Percentiles rank a stretch among this genome's conserved stretches.
phyloP scores from a whole-genome alignment of 2,888 invertebrate genomes.

The Dryobota labecula region DNA sequence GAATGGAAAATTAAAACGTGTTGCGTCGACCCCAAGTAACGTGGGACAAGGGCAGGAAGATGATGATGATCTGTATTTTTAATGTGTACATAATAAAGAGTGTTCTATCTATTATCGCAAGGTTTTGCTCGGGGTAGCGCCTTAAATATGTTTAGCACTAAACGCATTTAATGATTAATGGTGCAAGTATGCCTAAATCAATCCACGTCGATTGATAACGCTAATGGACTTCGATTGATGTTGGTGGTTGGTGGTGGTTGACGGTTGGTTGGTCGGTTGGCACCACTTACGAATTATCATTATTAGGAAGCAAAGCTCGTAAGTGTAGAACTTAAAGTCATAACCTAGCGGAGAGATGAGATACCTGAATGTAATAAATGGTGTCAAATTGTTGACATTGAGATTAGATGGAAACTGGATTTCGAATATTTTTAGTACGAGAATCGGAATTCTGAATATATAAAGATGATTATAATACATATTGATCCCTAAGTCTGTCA shows the following conservation, averaged over 20 bases:
- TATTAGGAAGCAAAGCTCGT: not conserved
- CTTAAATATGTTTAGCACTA: no score
- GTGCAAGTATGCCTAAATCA: not conserved
- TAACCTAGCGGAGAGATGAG: not conserved
- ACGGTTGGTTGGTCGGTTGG: not conserved
- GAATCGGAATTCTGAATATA: constrained; percentile 4
- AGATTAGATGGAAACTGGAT: not conserved
- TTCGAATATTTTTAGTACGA: not conserved
- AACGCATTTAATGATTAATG: not conserved
- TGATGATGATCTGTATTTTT: no score
- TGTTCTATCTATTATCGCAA: no score
- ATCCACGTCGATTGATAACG: constrained; percentile 7
- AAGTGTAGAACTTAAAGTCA: not conserved
- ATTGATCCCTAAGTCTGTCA: not conserved
- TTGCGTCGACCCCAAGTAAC: no score
- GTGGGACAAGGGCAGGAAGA: no score
- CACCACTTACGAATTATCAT: no score
- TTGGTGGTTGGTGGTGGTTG: not conserved
- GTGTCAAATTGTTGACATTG: not conserved
- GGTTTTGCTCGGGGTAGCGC: no score
- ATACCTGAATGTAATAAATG: not conserved
- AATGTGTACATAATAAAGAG: no score
- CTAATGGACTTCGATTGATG: no score
- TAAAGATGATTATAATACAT: not conserved
- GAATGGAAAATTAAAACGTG: no score